phyloP scores from a whole-genome alignment of 2,888 invertebrate genomes.

The Urechis unicinctus region DNA sequence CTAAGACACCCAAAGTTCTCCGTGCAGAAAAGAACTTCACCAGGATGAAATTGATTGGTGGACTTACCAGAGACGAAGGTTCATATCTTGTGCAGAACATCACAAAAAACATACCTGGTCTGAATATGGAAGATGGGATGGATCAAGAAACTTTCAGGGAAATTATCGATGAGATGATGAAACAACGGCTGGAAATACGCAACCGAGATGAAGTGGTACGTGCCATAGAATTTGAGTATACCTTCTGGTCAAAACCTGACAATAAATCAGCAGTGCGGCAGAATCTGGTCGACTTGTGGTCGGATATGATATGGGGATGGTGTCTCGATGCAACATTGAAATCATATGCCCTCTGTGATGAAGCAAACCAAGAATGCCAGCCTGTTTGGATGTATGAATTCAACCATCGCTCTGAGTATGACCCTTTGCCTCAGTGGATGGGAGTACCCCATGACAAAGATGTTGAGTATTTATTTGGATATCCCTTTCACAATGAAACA shows the following conservation, averaged over 20 bases:
- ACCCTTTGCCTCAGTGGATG: conserved; percentile 45
- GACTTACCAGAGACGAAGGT: conserved; percentile 43
- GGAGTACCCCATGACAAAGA: conserved; percentile 52
- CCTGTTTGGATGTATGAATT: conserved; percentile 44
- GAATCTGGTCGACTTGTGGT: conserved; percentile 45
- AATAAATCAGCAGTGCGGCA: conserved; percentile 42
- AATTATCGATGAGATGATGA: conserved; percentile 18
- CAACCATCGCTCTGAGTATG: conserved; percentile 44
- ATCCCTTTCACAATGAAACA: conserved; percentile 51
- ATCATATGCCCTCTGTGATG: conserved; percentile 32
- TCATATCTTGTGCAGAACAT: conserved; percentile 35
- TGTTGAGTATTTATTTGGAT: conserved; percentile 55
- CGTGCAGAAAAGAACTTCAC: conserved; percentile 34
- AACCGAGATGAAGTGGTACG: conserved; percentile 27
- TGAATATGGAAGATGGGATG: conserved; percentile 18
- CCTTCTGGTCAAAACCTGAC: conserved; percentile 47
- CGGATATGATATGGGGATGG: conserved; percentile 45
- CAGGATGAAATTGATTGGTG: conserved; percentile 38
- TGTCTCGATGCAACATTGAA: conserved; percentile 42
- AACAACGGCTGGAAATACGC: conserved; percentile 17
- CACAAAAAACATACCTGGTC: conserved; percentile 16
- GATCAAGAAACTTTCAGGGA: conserved; percentile 17
- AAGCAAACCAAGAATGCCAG: conserved; percentile 1
- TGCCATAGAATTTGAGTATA: conserved; percentile 46
- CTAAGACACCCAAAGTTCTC: conserved; percentile 35